Evolutionary conservation across 2,888 invertebrate species (phyloP), one percentile per base, ranked within the genome.

Genomic region (Abscondita cerata): DNA sequence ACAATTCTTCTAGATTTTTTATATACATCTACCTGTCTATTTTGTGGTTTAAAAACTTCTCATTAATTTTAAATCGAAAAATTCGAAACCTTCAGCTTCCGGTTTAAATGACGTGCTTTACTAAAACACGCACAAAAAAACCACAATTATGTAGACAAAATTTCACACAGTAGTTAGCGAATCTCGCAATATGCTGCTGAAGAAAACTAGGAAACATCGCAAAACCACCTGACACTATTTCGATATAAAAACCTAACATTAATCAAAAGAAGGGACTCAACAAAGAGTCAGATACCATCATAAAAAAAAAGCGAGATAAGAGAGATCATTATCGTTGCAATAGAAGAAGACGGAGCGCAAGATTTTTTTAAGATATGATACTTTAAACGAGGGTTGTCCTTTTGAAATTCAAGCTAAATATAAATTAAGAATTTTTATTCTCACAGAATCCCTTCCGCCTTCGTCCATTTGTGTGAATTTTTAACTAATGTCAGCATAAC

Each of bases 171-270:
- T 53, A 62, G 53, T 62, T 53, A 53, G 34, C 41, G 58, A 62
- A 62, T 62, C 62, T 50, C 47, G 58, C 58, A 58, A 53, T 44
- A 62, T 31, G 57, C 48, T 33, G 2, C 52, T 53, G 53, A 40
- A 18, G 19, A 13, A 34, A 33, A 11, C 36, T 31, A 34, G 36
- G 25, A 46, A 62, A 54, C 53, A 48, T 53, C 33, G 46, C 58
- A 44, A 65, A 62, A 64, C 67, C 68, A 69, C 68, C 68, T 69
- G 68, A 69, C 68, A 67, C 64, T 55, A 56, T 65, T 64, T 63
- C 62, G 65, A 64, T 67, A 69, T 69, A 69, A n/a, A n/a, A 67
- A 67, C 67, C 68, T 56, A 67, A 67, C 68, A 69, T 69, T 69
- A 69, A 69, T 69, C 68, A 69, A 69, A 69, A 48, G 66, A 69